phyloP scores from a whole-genome alignment of 2,113 vertebrate genomes.

The Podarcis cretensis region DNA sequence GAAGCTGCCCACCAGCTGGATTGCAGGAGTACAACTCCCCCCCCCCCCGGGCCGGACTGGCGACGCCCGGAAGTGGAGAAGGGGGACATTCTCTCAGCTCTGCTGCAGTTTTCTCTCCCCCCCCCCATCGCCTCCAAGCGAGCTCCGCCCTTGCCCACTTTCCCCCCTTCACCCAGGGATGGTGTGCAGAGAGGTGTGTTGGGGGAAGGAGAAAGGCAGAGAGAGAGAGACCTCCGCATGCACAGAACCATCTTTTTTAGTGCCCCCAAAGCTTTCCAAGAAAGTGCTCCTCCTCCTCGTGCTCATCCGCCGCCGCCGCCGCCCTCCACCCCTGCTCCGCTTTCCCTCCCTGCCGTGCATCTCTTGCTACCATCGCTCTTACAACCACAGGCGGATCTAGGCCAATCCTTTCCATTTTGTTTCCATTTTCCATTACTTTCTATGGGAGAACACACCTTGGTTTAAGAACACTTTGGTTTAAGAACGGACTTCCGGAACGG shows the following conservation, averaged over 20 bases:
- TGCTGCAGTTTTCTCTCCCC: background rate
- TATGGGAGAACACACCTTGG: too few species aligned
- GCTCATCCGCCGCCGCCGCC: too few species aligned
- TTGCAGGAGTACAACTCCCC: too few species aligned
- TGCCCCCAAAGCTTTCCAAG: background rate
- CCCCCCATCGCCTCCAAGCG: background rate
- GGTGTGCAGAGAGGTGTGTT: background rate
- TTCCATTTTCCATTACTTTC: too few species aligned
- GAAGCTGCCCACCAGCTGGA: too few species aligned
- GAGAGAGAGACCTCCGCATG: background rate
- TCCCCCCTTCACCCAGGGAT: background rate
- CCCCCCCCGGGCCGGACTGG: too few species aligned
- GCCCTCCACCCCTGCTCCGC: background rate
- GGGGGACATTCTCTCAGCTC: background rate
- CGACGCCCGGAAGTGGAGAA: too few species aligned
- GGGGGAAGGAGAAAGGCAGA: background rate
- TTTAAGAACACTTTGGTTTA: too few species aligned
- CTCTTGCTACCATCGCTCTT: background rate
- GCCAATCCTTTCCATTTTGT: background rate
- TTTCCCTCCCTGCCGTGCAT: background rate
- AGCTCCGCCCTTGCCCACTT: background rate
- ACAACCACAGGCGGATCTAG: conserved; percentile 10
- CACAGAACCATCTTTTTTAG: background rate
- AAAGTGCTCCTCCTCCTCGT: background rate
- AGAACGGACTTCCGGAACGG: too few species aligned